Evolutionary conservation across 2,113 vertebrate species (phyloP).

Genomic region (Rhombomys opimus): DNA sequence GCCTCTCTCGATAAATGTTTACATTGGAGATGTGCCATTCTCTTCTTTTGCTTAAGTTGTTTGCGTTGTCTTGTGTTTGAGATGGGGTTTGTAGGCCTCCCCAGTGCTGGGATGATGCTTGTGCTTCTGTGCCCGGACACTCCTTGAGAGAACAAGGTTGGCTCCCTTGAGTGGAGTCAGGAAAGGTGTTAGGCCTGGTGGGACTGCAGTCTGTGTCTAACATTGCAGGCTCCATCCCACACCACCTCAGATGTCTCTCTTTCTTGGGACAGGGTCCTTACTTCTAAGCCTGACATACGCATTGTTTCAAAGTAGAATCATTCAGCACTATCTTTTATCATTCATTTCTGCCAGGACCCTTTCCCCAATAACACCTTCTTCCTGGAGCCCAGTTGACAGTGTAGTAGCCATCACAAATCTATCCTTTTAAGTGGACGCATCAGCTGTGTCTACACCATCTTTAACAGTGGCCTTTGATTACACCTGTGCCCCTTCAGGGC

Average conservation of each 20-base stretch:
- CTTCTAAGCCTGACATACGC: background rate
- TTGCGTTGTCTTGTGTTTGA: background rate
- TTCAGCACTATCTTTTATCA: background rate
- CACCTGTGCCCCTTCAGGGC: too few species aligned
- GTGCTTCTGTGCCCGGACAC: background rate
- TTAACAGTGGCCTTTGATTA: background rate
- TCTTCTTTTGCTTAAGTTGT: background rate
- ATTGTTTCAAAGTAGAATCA: constrained; percentile 41
- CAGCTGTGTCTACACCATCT: too few species aligned
- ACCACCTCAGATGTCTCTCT: background rate
- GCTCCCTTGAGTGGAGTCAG: background rate
- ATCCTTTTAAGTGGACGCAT: background rate
- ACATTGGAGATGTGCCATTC: background rate
- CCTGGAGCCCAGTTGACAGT: background rate
- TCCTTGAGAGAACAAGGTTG: background rate
- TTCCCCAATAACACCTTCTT: background rate
- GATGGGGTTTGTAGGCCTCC: background rate
- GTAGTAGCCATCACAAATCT: background rate
- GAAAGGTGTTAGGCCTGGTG: background rate
- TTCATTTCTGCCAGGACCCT: constrained; percentile 34
- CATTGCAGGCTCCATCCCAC: background rate
- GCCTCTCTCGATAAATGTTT: background rate
- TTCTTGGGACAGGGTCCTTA: constrained; percentile 13
- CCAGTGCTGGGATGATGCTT: background rate
- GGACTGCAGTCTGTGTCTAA: background rate